These are phyloP conservation scores for Aphelocoma coerulescens DNA, from an alignment of 2,113 vertebrate genomes.

Conservation along the genomic window DNA sequence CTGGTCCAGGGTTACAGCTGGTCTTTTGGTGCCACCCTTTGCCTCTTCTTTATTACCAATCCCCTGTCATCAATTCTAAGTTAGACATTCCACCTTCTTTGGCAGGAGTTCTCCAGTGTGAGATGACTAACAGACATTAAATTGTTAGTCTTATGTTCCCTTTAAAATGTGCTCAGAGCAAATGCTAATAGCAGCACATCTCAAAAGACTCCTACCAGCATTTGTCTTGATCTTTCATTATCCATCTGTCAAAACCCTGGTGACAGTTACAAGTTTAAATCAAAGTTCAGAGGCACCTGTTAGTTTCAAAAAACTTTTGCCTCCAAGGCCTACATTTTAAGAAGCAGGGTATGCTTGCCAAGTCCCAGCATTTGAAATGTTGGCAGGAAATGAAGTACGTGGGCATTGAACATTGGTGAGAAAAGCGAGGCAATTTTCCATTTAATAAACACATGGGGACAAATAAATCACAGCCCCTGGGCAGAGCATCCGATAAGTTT, in stretches of 20 bases:
- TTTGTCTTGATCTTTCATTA: slow-evolving; percentile 59
- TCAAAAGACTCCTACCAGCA: slow-evolving; percentile 46
- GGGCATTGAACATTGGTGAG: neutral
- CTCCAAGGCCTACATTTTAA: slow-evolving; percentile 1
- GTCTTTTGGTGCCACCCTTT: neutral
- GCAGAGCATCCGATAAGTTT: neutral
- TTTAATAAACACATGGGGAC: neutral
- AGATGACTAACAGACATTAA: slow-evolving; percentile 60
- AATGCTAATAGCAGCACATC: slow-evolving; percentile 56
- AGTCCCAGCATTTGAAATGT: neutral
- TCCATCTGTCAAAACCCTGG: slow-evolving; percentile 52
- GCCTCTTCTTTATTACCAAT: neutral
- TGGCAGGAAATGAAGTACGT: neutral
- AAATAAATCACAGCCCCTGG: neutral
- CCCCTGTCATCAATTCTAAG: neutral
- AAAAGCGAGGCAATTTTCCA: neutral
- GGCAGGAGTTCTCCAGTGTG: slow-evolving; percentile 9
- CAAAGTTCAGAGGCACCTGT: slow-evolving; percentile 39
- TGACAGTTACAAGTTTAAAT: slow-evolving; percentile 42
- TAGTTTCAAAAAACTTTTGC: slow-evolving; percentile 27
- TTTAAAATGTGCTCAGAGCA: slow-evolving; percentile 37
- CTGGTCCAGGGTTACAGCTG: neutral
- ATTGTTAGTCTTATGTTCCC: slow-evolving; percentile 41
- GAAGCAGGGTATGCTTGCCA: neutral
- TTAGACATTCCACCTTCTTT: slow-evolving; percentile 22